phyloP scores from a whole-genome alignment of 1,140 invertebrate species.

The Hycleus phaleratus region DNA sequence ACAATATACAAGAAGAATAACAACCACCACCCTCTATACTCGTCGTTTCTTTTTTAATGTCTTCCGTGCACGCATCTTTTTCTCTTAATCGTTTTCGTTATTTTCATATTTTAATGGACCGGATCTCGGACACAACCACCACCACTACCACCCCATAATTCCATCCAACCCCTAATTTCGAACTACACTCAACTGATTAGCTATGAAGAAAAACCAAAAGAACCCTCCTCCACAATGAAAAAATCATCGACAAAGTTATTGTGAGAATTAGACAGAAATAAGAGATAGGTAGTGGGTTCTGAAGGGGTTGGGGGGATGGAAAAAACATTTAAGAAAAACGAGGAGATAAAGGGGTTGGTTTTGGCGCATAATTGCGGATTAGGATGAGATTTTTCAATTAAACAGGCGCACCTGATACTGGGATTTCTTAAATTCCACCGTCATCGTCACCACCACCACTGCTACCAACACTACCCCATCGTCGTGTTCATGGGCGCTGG shows the following conservation, averaged over 20 bases:
- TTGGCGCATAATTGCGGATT: conserved; percentile 5
- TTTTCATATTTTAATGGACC: too few species aligned
- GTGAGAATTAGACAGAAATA: too few species aligned
- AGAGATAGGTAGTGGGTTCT: too few species aligned
- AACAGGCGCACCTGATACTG: conserved; percentile 5
- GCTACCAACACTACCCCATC: not conserved
- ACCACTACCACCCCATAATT: too few species aligned
- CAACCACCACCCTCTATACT: too few species aligned
- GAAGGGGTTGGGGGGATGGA: not conserved
- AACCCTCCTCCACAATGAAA: too few species aligned
- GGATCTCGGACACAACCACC: too few species aligned
- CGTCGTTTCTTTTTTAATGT: conserved; percentile 21
- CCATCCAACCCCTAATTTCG: too few species aligned
- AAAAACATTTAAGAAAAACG: not conserved
- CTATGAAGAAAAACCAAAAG: too few species aligned
- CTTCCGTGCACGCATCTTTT: conserved; percentile 22
- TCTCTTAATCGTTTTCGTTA: conserved; percentile 15
- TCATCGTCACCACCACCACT: not conserved
- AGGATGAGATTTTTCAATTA: conserved; percentile 8
- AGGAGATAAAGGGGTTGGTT: not conserved
- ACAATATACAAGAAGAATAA: too few species aligned
- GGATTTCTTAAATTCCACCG: conserved; percentile 1
- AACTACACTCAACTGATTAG: not conserved
- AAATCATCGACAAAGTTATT: too few species aligned
- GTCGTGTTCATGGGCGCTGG: too few species aligned